Conservation (phyloP, 1,140 invertebrate species). For the Sitobion miscanthi region DNA sequence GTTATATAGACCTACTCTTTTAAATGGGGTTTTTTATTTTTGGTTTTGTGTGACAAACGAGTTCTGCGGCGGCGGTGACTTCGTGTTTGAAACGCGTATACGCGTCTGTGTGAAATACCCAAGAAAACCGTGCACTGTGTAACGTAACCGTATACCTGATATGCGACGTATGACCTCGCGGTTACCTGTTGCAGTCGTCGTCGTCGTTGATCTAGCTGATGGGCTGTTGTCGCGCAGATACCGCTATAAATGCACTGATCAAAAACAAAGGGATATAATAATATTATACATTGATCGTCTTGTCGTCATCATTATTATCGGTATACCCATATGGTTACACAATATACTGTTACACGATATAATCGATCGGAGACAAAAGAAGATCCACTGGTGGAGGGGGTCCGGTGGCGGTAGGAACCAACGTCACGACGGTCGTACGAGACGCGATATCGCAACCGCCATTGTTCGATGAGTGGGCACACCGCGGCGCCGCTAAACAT, state of each 20-base stretch:
- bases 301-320: background rate
- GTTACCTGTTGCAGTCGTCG: constrained; percentile 12
- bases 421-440: background rate
- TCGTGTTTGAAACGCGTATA: background rate
- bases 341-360: background rate
- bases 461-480: background rate
- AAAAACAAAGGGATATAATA: background rate
- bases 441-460: background rate
- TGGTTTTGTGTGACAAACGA: background rate
- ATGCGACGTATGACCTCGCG: background rate
- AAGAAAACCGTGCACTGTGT: background rate
- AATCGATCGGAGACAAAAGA: background rate
- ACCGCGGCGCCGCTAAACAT: background rate
- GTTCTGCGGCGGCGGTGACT: background rate
- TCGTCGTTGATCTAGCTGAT: background rate
- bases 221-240: background rate
- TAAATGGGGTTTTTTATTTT: background rate
- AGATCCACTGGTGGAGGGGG: background rate
- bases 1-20: background rate
- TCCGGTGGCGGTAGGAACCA: background rate
- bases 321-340: background rate
- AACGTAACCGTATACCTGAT: background rate
- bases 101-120: background rate
- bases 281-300: background rate
- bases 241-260: background rate